phyloP scores from a whole-genome alignment of 2,113 vertebrate species.

The Ariopsis seemanni region DNA sequence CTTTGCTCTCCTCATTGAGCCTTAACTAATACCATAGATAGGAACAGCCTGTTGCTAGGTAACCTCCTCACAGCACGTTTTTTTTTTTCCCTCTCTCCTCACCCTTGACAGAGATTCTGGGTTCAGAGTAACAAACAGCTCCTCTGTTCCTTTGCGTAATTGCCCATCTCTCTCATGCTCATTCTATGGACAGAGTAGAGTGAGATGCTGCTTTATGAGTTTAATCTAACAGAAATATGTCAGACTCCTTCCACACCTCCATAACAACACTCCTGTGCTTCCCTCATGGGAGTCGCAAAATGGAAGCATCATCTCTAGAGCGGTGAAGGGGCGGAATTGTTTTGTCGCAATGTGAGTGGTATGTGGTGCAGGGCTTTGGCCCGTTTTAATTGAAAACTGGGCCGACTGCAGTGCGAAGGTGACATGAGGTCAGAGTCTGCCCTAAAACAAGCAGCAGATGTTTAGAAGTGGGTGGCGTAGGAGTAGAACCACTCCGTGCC shows the following conservation, averaged over 20 bases:
- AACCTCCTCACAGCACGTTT: conserved; percentile 63
- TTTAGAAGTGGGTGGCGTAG: conserved; percentile 17
- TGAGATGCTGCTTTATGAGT: conserved; percentile 67
- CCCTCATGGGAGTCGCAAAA: conserved; percentile 28
- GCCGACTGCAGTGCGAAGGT: not conserved
- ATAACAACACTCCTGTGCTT: not conserved
- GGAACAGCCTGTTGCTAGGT: conserved; percentile 78
- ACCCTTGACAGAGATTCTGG: conserved; percentile 62
- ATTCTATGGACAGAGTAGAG: conserved; percentile 51
- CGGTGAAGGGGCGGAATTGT: not conserved
- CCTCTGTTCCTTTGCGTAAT: conserved; percentile 59
- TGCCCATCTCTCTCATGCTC: conserved; percentile 48
- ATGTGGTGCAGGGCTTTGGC: conserved; percentile 1
- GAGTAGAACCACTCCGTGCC: not conserved
- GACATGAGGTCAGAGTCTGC: conserved; percentile 8
- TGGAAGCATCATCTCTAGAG: conserved; percentile 25
- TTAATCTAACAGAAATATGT: conserved; percentile 62
- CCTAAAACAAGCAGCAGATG: conserved; percentile 25
- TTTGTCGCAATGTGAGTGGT: not conserved
- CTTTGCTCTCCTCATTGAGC: conserved; percentile 49
- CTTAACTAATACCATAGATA: conserved; percentile 69
- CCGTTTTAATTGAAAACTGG: conserved; percentile 7
- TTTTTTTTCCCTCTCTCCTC: conserved; percentile 16
- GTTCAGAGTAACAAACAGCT: conserved; percentile 70
- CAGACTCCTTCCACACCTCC: conserved; percentile 21